phyloP scores from a whole-genome alignment of 2,888 invertebrate species.

The Andrena minutula region DNA sequence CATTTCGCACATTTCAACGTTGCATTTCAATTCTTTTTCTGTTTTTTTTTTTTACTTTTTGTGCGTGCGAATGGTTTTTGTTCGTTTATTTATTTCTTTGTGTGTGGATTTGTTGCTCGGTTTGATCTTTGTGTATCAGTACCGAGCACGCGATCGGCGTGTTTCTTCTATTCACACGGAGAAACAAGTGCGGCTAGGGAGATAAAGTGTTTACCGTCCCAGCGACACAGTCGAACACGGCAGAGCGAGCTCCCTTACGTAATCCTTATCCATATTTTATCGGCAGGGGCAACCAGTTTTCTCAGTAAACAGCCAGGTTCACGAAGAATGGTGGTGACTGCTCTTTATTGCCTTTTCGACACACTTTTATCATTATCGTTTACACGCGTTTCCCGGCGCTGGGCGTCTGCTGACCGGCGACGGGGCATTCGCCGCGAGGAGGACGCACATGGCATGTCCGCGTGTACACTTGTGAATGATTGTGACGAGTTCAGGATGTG shows the following conservation, averaged over 20 bases:
- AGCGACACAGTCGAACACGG: constrained; percentile 6
- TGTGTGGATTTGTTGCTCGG: too few relatives aligned
- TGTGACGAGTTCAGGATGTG: too few relatives aligned
- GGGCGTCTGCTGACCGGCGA: neutral
- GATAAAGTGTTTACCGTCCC: constrained; percentile 11
- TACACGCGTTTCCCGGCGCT: neutral
- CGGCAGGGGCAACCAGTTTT: constrained; percentile 17
- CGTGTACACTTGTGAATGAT: too few relatives aligned
- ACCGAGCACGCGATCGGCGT: neutral
- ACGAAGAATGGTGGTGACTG: constrained; percentile 16
- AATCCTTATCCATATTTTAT: constrained; percentile 51
- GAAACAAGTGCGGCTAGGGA: neutral
- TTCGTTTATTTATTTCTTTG: too few relatives aligned
- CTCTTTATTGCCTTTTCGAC: constrained; percentile 25
- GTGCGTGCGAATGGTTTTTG: neutral
- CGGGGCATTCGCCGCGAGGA: neutral
- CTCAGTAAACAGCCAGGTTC: constrained; percentile 33
- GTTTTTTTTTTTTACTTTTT: neutral
- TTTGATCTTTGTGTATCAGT: too few relatives aligned
- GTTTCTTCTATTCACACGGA: neutral
- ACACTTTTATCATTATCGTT: constrained; percentile 31
- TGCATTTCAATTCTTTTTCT: neutral
- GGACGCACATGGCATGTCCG: too few relatives aligned
- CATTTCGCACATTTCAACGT: neutral
- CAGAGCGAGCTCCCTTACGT: constrained; percentile 30